These are phyloP conservation scores for Philopotamus ludificatus DNA, from an alignment of 1,140 invertebrate genomes.

Conservation along the genomic window DNA sequence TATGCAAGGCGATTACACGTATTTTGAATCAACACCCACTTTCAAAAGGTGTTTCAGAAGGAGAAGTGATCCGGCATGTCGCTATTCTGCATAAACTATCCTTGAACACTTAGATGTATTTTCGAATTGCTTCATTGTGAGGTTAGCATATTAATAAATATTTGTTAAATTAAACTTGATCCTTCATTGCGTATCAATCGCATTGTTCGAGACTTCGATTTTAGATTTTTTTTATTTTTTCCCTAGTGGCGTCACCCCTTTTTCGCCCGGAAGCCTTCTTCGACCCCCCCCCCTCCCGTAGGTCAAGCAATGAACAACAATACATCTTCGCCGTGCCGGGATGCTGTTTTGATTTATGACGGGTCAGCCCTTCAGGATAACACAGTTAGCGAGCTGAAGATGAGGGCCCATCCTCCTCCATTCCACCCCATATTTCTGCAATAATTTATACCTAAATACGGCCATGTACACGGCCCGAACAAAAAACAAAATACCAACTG, in stretches of 20 bases:
- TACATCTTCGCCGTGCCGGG: conserved; percentile 30
- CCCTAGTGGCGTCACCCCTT: not conserved
- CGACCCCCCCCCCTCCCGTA: not conserved
- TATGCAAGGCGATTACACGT: not conserved
- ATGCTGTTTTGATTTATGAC: conserved; percentile 39
- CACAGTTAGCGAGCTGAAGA: conserved; percentile 35
- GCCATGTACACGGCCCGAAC: not conserved
- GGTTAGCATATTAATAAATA: too few relatives aligned
- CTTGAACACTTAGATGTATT: too few relatives aligned
- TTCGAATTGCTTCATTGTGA: too few relatives aligned
- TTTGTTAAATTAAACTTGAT: too few relatives aligned
- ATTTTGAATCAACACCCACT: too few relatives aligned
- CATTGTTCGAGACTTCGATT: too few relatives aligned
- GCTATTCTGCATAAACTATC: too few relatives aligned
- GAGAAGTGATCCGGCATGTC: too few relatives aligned
- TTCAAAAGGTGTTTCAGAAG: too few relatives aligned
- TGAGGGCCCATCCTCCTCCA: conserved; percentile 2
- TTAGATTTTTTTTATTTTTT: too few relatives aligned
- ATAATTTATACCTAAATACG: conserved; percentile 27
- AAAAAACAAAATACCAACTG: not conserved
- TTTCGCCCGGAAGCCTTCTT: not conserved
- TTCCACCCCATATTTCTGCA: conserved; percentile 17
- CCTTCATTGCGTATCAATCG: too few relatives aligned
- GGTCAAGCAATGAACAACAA: conserved; percentile 23
- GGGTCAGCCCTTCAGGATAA: conserved; percentile 35